Evolutionary conservation across 2,113 vertebrate species (phyloP), one percentile per base, ranked within the genome.

Genomic region (Festucalex cinctus): DNA sequence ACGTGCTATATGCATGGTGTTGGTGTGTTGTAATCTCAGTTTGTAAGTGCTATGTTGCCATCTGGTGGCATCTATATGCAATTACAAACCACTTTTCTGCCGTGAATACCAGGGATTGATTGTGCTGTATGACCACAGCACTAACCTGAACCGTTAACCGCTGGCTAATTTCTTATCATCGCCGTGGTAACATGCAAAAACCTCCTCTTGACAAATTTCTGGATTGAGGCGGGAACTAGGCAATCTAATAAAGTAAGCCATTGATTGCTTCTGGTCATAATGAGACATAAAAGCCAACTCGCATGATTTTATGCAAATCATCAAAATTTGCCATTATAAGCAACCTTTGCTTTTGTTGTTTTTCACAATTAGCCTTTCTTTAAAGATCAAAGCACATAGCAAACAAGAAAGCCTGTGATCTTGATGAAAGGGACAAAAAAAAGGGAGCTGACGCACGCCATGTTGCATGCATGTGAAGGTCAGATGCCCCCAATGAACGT

Each of bases 401-500:
- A 57, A 72, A 41, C 59, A 48, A 65, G 13, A 19, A 20, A 17
- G 41, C 73, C 69, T 66, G 63, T 66, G 24, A 66, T 56, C n/a
- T 32, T 28, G 57, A 79, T 79, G 66, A 73, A 67, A 73, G 28
- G 37, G 57, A 68, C 51, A 54, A 48, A 66, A 3, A 59, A 26
- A 57, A n/a, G n/a, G 24, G 48, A 48, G 14, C 58, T 59, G 46
- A 65, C 1, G 7, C 39, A 41, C 54, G 44, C 24, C 32, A 51
- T 16, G 58, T 5, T 0, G 49, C 67, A 59, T 63, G 48, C 46
- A 73, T 69, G 56, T 75, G 54, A 56, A 67, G 46, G 24, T 48
- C 57, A 66, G 63, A 81, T 68, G 59, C 62, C 32, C 73, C 41
- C 51, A 58, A 80, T 72, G 19, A 66, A 65, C 44, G 62, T 32